phyloP scores from a whole-genome alignment of 2,888 invertebrate species.

The Morpho achilles region DNA sequence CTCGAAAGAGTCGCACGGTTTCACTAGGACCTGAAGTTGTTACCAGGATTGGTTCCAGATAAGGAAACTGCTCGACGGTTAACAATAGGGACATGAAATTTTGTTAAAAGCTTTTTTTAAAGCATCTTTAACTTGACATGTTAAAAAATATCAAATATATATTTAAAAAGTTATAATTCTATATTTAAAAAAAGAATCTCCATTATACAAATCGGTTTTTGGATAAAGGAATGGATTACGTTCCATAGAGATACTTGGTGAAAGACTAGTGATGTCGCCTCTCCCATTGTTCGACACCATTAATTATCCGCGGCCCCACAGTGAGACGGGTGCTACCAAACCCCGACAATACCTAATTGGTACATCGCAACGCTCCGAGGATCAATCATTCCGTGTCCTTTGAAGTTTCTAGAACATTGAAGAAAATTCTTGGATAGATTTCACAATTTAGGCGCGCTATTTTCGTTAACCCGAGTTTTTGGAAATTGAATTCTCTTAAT shows the following conservation, averaged over 20 bases:
- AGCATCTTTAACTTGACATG: too few relatives aligned
- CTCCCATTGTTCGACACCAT: constrained; percentile 17
- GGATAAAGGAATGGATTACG: constrained; percentile 21
- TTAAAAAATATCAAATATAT: too few relatives aligned
- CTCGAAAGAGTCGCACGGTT: too few relatives aligned
- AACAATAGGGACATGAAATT: too few relatives aligned
- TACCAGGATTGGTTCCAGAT: too few relatives aligned
- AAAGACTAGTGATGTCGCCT: constrained; percentile 21
- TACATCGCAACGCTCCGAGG: constrained; percentile 17
- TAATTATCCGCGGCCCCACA: constrained; percentile 19
- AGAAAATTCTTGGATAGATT: background rate
- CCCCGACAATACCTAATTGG: constrained; percentile 21
- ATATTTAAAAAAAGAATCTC: constrained; percentile 5
- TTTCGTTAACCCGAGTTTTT: too few relatives aligned
- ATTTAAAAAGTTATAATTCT: too few relatives aligned
- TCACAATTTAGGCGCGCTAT: background rate
- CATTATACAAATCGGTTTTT: constrained; percentile 23
- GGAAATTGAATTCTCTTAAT: too few relatives aligned
- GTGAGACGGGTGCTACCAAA: constrained; percentile 15
- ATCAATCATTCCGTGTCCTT: constrained; percentile 19
- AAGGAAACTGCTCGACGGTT: too few relatives aligned
- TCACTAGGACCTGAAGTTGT: too few relatives aligned
- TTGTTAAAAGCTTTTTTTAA: too few relatives aligned
- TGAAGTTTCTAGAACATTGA: constrained; percentile 13
- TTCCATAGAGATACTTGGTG: constrained; percentile 16